A percentile compares a stretch with the other conserved stretches of the same genome.
phyloP scores from a whole-genome alignment of 2,113 vertebrate species.

The Periophthalmus modestus region DNA sequence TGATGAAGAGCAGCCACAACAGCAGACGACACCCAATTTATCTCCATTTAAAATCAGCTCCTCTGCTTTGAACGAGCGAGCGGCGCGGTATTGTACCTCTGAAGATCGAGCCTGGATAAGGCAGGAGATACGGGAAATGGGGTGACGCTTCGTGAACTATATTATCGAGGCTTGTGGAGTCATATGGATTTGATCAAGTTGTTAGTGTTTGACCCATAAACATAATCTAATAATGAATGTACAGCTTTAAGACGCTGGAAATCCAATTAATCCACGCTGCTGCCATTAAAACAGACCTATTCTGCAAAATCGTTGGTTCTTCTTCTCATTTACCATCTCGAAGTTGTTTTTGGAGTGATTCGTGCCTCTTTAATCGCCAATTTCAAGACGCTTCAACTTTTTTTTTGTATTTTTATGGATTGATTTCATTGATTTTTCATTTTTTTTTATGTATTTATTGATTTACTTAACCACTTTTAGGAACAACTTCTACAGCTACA shows the following conservation, averaged over 20 bases:
- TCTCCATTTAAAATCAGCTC: constrained; percentile 62
- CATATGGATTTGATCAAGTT: not conserved
- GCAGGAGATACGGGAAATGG: not conserved
- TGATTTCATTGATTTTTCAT: not conserved
- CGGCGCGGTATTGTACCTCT: constrained; percentile 13
- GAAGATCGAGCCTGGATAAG: constrained; percentile 8
- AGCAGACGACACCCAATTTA: constrained; percentile 48
- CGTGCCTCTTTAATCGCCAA: too few relatives aligned
- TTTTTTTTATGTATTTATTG: not conserved
- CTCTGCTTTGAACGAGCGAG: constrained; percentile 63
- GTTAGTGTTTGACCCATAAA: not conserved
- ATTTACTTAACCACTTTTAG: not conserved
- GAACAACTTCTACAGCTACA: not conserved
- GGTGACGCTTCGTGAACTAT: not conserved
- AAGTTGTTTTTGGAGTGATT: too few relatives aligned
- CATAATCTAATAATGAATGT: not conserved
- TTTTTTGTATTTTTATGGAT: not conserved
- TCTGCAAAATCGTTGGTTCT: too few relatives aligned
- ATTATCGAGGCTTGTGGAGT: not conserved
- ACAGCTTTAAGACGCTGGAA: not conserved
- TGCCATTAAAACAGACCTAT: not conserved
- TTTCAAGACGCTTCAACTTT: too few relatives aligned
- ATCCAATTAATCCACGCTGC: not conserved
- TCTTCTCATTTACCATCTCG: too few relatives aligned
- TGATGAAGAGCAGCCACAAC: constrained; percentile 50